Evolutionary conservation across 2,797 vertebrate species (phyloP).

Genomic region (Neomorphus geoffroyi): DNA sequence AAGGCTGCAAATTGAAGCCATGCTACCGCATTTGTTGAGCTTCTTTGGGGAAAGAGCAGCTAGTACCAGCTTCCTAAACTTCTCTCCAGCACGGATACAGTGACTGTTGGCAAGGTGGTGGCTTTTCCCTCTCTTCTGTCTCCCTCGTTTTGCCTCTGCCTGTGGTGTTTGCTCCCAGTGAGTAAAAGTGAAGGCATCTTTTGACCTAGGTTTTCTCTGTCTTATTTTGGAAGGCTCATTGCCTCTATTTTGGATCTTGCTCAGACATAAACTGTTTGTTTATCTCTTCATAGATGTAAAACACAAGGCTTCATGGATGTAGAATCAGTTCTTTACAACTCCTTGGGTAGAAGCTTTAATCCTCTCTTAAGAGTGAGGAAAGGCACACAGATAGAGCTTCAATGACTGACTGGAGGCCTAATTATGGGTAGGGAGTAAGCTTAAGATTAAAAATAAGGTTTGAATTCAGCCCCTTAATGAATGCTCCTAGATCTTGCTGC

Average conservation of each 20-base stretch:
- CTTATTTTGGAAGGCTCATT: neutral
- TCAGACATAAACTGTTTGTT: neutral
- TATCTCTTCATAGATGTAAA: neutral
- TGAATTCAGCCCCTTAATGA: slow-evolving; percentile 42
- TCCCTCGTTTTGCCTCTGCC: neutral
- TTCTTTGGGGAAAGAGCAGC: neutral
- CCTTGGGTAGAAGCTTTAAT: slow-evolving; percentile 34
- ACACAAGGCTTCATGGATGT: neutral
- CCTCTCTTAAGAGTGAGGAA: neutral
- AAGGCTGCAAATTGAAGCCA: slow-evolving; percentile 11
- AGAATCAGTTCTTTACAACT: slow-evolving; percentile 17
- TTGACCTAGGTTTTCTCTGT: neutral
- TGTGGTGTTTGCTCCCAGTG: neutral
- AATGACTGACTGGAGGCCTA: slow-evolving; percentile 38
- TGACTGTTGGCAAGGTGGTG: neutral
- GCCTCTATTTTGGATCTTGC: neutral
- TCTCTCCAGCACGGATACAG: neutral
- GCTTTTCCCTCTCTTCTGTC: neutral
- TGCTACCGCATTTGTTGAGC: neutral
- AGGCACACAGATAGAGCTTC: slow-evolving; percentile 7
- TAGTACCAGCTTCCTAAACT: neutral
- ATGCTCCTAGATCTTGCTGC: neutral
- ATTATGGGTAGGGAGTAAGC: slow-evolving; percentile 6
- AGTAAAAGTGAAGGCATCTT: neutral
- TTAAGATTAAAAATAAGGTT: slow-evolving; percentile 44